These are phyloP conservation scores for Helleia helle DNA, from an alignment of 2,888 invertebrate genomes.

Conservation along the genomic window DNA sequence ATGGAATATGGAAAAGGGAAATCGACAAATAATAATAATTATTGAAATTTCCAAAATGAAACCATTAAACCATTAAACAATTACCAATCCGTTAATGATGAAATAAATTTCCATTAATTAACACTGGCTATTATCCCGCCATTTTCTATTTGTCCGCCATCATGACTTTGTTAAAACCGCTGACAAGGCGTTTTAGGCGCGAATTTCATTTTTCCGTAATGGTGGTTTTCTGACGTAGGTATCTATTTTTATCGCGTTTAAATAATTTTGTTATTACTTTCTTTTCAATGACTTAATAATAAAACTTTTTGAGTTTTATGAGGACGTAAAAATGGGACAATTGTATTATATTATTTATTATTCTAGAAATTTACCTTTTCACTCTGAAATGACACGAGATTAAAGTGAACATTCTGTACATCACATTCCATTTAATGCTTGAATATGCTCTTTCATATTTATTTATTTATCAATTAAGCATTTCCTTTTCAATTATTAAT, in stretches of 20 bases:
- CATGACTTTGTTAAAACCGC: neutral
- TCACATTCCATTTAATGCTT: too few species aligned
- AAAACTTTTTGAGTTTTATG: too few species aligned
- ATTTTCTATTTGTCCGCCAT: neutral
- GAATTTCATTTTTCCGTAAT: neutral
- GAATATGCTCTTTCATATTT: too few species aligned
- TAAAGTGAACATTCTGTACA: too few species aligned
- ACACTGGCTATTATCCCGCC: neutral
- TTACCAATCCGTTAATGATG: neutral
- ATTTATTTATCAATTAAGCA: too few species aligned
- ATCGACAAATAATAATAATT: neutral
- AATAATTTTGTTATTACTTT: neutral
- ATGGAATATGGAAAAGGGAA: too few species aligned
- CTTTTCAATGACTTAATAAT: too few species aligned
- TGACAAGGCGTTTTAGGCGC: neutral
- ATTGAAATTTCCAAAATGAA: neutral
- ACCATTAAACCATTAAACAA: neutral
- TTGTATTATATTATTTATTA: too few species aligned
- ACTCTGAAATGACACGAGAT: too few species aligned
- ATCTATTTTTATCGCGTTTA: neutral
- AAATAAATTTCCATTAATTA: neutral
- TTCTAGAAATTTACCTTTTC: too few species aligned
- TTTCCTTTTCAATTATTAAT: too few species aligned
- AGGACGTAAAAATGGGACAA: too few species aligned
- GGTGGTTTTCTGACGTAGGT: neutral